A percentile compares a stretch with the other conserved stretches of the same genome.
phyloP scores from a whole-genome alignment of 2,113 vertebrate species.

The Morone chrysops region DNA sequence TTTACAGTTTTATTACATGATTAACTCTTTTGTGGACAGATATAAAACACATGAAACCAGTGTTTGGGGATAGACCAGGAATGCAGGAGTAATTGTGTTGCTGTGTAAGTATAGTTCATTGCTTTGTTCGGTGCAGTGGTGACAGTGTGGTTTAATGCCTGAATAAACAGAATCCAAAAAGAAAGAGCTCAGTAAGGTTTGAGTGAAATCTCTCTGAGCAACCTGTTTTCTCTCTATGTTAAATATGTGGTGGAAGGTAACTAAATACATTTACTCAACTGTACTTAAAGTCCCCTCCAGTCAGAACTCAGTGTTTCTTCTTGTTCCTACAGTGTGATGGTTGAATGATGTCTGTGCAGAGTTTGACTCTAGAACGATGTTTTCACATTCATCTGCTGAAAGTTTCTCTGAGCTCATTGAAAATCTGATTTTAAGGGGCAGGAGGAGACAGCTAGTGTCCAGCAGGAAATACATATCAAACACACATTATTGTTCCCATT shows the following conservation, averaged over 20 bases:
- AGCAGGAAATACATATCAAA: no score
- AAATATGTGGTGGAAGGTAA: not conserved
- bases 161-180: constrained; percentile 7
- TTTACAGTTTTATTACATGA: not conserved
- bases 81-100: constrained; percentile 1
- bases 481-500: no score
- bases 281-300: not conserved
- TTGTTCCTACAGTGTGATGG: no score
- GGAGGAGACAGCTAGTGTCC: no score
- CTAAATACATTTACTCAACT: not conserved
- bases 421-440: no score
- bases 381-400: no score
- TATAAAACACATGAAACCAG: not conserved
- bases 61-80: not conserved
- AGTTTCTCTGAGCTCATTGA: no score
- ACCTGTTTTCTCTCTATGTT: not conserved
- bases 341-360: no score
- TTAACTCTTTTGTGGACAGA: not conserved
- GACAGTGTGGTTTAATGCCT: constrained; percentile 24
- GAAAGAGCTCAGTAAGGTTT: not conserved
- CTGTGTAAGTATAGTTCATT: not conserved
- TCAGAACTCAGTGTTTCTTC: no score
- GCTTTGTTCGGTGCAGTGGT: constrained; percentile 12
- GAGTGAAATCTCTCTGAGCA: not conserved
- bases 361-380: no score